phyloP scores from a whole-genome alignment of 1,140 invertebrate genomes.

The Drosophila ambigua region DNA sequence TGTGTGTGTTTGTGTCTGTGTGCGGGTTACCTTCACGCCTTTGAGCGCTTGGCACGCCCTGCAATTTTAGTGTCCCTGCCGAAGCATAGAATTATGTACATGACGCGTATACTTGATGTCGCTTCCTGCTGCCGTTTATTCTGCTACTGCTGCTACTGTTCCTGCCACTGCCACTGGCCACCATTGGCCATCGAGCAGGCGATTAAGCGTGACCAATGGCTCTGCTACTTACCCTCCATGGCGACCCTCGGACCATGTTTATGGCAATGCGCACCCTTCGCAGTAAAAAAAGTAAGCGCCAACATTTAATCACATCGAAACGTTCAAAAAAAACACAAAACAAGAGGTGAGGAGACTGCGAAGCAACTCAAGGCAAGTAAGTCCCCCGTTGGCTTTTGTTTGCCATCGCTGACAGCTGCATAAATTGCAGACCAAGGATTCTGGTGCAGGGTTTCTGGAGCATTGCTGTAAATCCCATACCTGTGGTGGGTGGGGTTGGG shows the following conservation, averaged over 20 bases:
- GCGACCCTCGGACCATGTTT: conserved; percentile 47
- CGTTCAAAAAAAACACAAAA: conserved; percentile 11
- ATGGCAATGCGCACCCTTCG: conserved; percentile 29
- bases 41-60: conserved; percentile 26
- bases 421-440: conserved; percentile 54
- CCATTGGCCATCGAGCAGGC: conserved; percentile 40
- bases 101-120: conserved; percentile 67
- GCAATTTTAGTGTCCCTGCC: conserved; percentile 43
- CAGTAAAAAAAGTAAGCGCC: conserved; percentile 41
- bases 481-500: neutral
- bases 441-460: conserved; percentile 2
- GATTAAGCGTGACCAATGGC: conserved; percentile 81
- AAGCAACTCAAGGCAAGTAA: conserved; percentile 10
- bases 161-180: neutral
- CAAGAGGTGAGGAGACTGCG: neutral
- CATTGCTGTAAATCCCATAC: conserved; percentile 16
- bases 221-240: conserved; percentile 38
- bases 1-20: conserved; percentile 16
- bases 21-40: conserved; percentile 35
- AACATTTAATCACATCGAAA: conserved; percentile 63
- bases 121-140: conserved; percentile 4
- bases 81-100: conserved; percentile 70
- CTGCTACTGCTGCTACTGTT: neutral
- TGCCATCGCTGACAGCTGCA: conserved; percentile 54
- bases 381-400: conserved; percentile 25